Percentiles rank a stretch among this genome's conserved stretches.
Conservation (phyloP, 2,113 vertebrate genomes). For the Phocoena phocoena region DNA sequence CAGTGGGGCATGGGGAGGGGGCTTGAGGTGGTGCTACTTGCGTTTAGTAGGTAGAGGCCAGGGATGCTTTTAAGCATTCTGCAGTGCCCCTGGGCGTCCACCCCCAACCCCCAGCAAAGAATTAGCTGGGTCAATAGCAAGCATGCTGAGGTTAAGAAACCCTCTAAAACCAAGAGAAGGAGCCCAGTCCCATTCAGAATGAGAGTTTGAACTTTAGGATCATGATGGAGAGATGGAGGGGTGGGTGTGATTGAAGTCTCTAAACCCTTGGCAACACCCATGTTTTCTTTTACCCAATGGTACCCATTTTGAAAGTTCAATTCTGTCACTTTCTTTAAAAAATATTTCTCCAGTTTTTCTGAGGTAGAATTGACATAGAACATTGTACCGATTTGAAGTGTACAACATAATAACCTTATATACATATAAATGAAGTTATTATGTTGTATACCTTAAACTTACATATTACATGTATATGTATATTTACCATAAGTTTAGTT, state of each 20-base stretch:
- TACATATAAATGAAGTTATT: not conserved
- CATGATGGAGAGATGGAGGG: not conserved
- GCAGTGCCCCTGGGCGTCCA: not conserved
- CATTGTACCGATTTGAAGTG: not conserved
- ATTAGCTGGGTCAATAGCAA: not conserved
- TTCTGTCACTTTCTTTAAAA: not conserved
- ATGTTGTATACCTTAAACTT: not conserved
- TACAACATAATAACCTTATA: not conserved
- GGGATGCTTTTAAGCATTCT: not conserved
- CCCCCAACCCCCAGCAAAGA: not conserved
- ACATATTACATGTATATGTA: not conserved
- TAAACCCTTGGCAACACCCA: not conserved
- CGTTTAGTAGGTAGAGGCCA: not conserved
- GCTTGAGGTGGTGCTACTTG: not conserved
- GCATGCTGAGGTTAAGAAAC: not conserved
- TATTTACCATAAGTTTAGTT: not conserved
- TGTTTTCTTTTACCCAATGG: not conserved
- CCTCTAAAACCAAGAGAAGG: not conserved
- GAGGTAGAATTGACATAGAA: not conserved
- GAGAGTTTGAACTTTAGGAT: not conserved
- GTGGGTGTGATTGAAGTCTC: fast-evolving
- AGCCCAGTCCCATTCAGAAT: not conserved
- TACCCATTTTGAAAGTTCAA: not conserved
- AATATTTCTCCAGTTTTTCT: not conserved
- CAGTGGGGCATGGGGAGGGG: not conserved